Percentiles rank a stretch among this genome's conserved stretches.
Evolutionary conservation across 1,140 invertebrate species (phyloP).

Genomic region (Rhopalosiphum maidis): DNA sequence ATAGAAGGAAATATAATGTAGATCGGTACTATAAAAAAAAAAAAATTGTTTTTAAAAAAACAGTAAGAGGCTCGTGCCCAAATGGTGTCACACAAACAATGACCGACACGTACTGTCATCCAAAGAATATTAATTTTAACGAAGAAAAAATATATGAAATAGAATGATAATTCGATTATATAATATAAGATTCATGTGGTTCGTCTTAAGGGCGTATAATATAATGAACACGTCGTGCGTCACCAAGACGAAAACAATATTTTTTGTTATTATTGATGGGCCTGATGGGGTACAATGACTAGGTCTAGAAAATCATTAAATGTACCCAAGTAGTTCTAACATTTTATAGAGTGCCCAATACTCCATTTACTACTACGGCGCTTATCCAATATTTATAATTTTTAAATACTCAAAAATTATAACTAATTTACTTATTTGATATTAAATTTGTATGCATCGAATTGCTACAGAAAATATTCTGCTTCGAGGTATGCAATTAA

Average conservation of each 20-base stretch:
- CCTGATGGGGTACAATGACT: neutral
- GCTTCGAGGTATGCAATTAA: neutral
- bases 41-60: neutral
- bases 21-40: neutral
- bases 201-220: neutral
- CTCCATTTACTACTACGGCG: neutral
- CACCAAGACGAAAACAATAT: neutral
- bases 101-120: neutral
- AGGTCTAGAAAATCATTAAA: neutral
- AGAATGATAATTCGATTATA: neutral
- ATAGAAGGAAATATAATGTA: neutral
- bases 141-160: neutral
- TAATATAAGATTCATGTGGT: neutral
- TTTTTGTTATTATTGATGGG: neutral
- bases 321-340: neutral
- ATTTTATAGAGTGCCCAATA: neutral
- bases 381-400: neutral
- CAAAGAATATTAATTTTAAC: constrained; percentile 21
- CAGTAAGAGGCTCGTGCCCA: constrained; percentile 12
- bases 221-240: neutral
- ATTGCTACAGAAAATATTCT: neutral
- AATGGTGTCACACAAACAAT: constrained; percentile 30
- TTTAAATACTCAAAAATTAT: neutral
- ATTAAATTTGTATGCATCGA: neutral
- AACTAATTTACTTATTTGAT: neutral